These are phyloP conservation scores for Apoderus coryli DNA, from an alignment of 2,888 invertebrate species.

Conservation along the genomic window DNA sequence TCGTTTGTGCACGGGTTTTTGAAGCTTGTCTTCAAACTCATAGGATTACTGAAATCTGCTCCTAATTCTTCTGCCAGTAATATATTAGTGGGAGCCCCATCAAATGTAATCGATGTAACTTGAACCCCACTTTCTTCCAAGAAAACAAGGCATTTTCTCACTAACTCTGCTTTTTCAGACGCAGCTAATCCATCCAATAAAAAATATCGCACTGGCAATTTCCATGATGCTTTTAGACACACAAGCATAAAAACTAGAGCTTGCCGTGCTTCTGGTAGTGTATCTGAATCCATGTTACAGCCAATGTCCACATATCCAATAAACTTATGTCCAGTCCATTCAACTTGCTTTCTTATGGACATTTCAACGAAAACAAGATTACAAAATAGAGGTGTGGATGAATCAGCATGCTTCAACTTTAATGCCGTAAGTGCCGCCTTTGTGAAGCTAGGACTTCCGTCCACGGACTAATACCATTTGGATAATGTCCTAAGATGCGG, in stretches of 20 bases:
- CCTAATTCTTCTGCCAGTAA: conserved; percentile 14
- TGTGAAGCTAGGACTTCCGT: conserved; percentile 13
- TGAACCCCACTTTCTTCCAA: conserved; percentile 15
- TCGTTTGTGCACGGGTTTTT: conserved; percentile 16
- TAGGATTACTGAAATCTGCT: conserved; percentile 11
- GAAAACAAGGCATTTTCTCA: conserved; percentile 14
- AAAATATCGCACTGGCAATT: conserved; percentile 20
- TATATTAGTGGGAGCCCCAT: conserved; percentile 19
- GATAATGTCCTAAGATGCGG: conserved; percentile 13
- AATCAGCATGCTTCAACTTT: conserved; percentile 8
- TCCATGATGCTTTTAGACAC: conserved; percentile 17
- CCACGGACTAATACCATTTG: conserved; percentile 13
- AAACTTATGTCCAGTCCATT: conserved; percentile 18
- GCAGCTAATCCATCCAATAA: conserved; percentile 12
- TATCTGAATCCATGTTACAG: conserved; percentile 16
- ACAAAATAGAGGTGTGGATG: conserved; percentile 12
- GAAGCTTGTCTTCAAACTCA: conserved; percentile 15
- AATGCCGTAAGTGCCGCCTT: conserved; percentile 9
- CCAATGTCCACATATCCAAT: conserved; percentile 21
- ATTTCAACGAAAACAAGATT: conserved; percentile 22
- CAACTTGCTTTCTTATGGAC: conserved; percentile 18
- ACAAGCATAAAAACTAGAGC: conserved; percentile 20
- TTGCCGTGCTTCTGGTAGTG: conserved; percentile 17
- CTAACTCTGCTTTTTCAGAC: conserved; percentile 14
- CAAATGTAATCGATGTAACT: conserved; percentile 18